phyloP scores from a whole-genome alignment of 1,140 invertebrate genomes.

The Gryon sp. region DNA sequence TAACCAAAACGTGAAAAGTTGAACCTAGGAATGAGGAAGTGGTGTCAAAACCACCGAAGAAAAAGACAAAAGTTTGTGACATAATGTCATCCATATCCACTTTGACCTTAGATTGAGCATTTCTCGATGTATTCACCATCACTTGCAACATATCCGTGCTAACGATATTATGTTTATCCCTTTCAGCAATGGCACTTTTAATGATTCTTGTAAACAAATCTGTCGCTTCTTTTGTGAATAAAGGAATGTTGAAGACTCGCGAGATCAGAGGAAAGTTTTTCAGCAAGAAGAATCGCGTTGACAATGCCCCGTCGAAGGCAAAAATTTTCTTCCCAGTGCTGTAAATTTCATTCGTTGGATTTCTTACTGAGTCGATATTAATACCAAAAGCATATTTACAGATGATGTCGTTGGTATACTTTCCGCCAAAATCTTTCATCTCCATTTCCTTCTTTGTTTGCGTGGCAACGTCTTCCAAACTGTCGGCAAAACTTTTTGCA shows the following conservation, averaged over 20 bases:
- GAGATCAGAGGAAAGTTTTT: constrained; percentile 44
- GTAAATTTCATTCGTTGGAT: constrained; percentile 77
- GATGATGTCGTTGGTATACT: constrained; percentile 69
- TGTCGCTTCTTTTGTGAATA: constrained; percentile 44
- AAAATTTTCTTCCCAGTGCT: constrained; percentile 71
- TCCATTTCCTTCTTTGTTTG: constrained; percentile 53
- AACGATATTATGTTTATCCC: constrained; percentile 70
- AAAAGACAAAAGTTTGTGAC: constrained; percentile 65
- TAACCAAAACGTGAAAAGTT: constrained; percentile 80
- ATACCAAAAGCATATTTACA: constrained; percentile 78
- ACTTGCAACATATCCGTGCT: constrained; percentile 48
- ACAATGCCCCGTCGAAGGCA: constrained; percentile 68
- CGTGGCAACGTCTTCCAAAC: constrained; percentile 10
- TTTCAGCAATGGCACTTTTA: constrained; percentile 76
- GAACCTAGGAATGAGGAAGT: constrained; percentile 74
- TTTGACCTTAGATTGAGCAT: constrained; percentile 26
- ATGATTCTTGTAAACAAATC: constrained; percentile 65
- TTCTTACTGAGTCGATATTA: constrained; percentile 74
- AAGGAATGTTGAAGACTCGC: constrained; percentile 43
- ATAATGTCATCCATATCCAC: constrained; percentile 75
- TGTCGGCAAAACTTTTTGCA: constrained; percentile 21
- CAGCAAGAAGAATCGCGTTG: constrained; percentile 41
- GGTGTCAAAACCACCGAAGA: constrained; percentile 80
- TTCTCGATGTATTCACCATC: constrained; percentile 30
- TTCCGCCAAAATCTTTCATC: constrained; percentile 71